These are phyloP conservation scores for Cheumatopsyche charites DNA, from an alignment of 1,140 invertebrate species.

Conservation along the genomic window DNA sequence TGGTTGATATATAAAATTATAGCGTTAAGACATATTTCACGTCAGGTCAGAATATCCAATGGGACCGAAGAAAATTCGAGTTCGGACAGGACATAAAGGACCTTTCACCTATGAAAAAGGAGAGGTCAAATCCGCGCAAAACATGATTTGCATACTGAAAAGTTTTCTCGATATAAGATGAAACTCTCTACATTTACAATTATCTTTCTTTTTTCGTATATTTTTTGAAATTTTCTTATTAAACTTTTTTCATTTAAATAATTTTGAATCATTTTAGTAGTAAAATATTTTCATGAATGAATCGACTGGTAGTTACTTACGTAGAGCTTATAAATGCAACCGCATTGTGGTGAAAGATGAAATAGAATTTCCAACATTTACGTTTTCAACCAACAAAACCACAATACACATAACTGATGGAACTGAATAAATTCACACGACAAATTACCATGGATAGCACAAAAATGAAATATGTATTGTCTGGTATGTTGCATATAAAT, in stretches of 20 bases:
- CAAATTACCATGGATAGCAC: background rate
- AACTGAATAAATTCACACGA: constrained; percentile 3
- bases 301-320: background rate
- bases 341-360: background rate
- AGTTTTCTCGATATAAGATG: background rate
- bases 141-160: constrained; percentile 24
- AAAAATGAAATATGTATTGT: background rate
- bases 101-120: constrained; percentile 26
- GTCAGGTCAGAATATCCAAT: constrained; percentile 11
- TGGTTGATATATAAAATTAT: background rate
- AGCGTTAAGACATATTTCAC: constrained; percentile 17
- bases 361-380: too few species aligned
- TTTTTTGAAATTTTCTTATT: too few species aligned
- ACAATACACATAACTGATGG: background rate
- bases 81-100: constrained; percentile 18
- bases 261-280: too few species aligned
- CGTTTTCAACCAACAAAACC: background rate
- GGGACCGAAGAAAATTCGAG: constrained; percentile 23
- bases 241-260: too few species aligned
- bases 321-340: background rate
- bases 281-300: background rate
- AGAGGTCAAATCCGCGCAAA: constrained; percentile 14
- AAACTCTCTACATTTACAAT: too few species aligned
- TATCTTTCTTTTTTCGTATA: too few species aligned
- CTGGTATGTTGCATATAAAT: too few species aligned